Evolutionary conservation across 2,888 invertebrate species (phyloP).

Genomic region (Clunio marinus): DNA sequence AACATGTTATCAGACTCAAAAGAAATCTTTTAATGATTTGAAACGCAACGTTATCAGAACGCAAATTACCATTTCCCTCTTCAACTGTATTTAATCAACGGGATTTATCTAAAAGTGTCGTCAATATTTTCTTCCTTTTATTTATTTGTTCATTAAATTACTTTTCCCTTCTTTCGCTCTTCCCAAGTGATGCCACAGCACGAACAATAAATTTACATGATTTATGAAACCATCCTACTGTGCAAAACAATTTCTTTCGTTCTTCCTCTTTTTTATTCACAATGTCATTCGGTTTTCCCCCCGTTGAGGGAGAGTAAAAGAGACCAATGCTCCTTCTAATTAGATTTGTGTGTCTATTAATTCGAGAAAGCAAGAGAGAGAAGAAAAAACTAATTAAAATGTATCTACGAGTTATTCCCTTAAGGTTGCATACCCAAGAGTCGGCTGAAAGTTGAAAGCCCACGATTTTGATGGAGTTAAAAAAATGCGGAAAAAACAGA

Average conservation of each 20-base stretch:
- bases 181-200: too few species aligned
- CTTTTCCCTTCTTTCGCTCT: too few species aligned
- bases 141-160: too few species aligned
- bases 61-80: slow-evolving; percentile 28
- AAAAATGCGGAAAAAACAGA: too few species aligned
- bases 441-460: not conserved
- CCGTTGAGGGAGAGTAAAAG: not conserved
- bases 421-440: not conserved
- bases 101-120: not conserved
- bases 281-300: not conserved
- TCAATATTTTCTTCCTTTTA: not conserved
- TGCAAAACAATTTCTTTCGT: not conserved
- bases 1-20: slow-evolving; percentile 2
- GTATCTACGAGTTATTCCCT: slow-evolving; percentile 35
- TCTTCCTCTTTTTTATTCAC: not conserved
- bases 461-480: not conserved
- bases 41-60: not conserved
- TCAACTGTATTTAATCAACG: not conserved
- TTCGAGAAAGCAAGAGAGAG: not conserved
- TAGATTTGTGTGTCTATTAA: slow-evolving; percentile 33
- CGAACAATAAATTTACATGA: slow-evolving; percentile 33
- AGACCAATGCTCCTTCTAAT: slow-evolving; percentile 21
- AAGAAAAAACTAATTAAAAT: slow-evolving; percentile 35
- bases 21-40: slow-evolving; percentile 16
- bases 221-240: slow-evolving; percentile 18